Evolutionary conservation across 2,888 invertebrate genomes (phyloP), one percentile per base, ranked within the genome.

Genomic region (Frankliniella fusca): DNA sequence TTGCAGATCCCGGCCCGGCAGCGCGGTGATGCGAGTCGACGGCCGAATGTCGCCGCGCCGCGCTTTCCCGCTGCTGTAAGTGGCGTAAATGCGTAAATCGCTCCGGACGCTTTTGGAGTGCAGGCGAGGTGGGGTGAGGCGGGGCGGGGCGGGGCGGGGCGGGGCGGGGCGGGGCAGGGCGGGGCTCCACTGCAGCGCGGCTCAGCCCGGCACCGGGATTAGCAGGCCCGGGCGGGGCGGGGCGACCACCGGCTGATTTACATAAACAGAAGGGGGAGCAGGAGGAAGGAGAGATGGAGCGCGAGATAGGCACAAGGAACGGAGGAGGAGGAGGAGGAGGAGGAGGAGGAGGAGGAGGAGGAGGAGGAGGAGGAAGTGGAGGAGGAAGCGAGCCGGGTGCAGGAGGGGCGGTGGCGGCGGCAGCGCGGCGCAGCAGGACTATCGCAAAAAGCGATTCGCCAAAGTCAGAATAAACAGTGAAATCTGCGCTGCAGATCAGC

Each of bases 401-500:
- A 38, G 38, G 38, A 2, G 38, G 38, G 38, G 38, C 38, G 38
- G 38, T 2, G 18, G 61, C 61, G 61, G 61, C 61, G 8, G 54
- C 15, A 3, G 54, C 10, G 20, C 20, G 61, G 20, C 61, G 61
- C 18, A 5, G 61, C 15, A 23, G 70, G 70, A 76, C 70, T 76
- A 76, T 76, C 70, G 70, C 70, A 76, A 76, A 76, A 76, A 76
- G 70, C 70, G 70, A 76, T 76, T 76, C 70, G 70, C 70, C 70
- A 76, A 76, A 76, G 70, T 76, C 70, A 27, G 70, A 76, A 76
- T 76, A 76, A 76, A 76, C 70, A 76, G 70, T 76, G 70, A 76
- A 76, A 76, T 76, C 70, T 76, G 27, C 70, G 70, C 70, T 76
- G 70, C 70, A 76, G 70, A 76, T 76, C 70, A 76, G 70, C 70